A percentile compares a stretch with the other conserved stretches of the same genome.
These are phyloP conservation scores for Psylliodes chrysocephalus DNA, from an alignment of 2,888 invertebrate genomes.

Conservation along the genomic window DNA sequence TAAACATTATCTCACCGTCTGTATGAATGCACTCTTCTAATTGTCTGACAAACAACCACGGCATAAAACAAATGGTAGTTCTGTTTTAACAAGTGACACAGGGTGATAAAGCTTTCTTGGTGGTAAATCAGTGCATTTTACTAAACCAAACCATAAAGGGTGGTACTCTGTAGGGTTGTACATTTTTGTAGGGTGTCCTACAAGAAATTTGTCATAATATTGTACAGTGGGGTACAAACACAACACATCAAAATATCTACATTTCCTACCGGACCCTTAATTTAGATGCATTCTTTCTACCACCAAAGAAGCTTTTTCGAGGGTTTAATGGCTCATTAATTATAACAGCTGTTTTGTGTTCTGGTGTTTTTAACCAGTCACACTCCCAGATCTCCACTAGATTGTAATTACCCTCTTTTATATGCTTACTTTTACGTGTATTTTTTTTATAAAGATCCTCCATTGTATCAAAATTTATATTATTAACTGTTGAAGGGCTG, in stretches of 20 bases:
- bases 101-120: too few species aligned
- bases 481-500: background rate
- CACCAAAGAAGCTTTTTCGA: background rate
- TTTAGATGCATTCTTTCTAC: background rate
- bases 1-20: too few species aligned
- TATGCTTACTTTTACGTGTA: background rate
- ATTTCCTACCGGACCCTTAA: conserved; percentile 30
- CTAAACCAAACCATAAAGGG: too few species aligned
- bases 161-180: conserved; percentile 28
- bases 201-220: conserved; percentile 43
- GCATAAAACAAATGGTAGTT: background rate
- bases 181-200: conserved; percentile 42
- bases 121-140: too few species aligned
- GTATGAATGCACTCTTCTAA: too few species aligned
- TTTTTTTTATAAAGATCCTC: conserved; percentile 6
- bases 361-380: too few species aligned
- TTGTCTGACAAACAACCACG: too few species aligned
- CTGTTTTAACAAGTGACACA: conserved; percentile 15
- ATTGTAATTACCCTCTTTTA: conserved; percentile 1
- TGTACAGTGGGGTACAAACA: conserved; percentile 43
- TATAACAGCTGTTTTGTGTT: too few species aligned
- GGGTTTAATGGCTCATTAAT: background rate
- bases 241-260: conserved; percentile 42
- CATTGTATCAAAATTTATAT: conserved; percentile 2
- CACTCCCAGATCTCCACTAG: background rate